These are phyloP conservation scores for Leptoteleia sp. DNA, from an alignment of 1,140 invertebrate genomes.

Conservation along the genomic window DNA sequence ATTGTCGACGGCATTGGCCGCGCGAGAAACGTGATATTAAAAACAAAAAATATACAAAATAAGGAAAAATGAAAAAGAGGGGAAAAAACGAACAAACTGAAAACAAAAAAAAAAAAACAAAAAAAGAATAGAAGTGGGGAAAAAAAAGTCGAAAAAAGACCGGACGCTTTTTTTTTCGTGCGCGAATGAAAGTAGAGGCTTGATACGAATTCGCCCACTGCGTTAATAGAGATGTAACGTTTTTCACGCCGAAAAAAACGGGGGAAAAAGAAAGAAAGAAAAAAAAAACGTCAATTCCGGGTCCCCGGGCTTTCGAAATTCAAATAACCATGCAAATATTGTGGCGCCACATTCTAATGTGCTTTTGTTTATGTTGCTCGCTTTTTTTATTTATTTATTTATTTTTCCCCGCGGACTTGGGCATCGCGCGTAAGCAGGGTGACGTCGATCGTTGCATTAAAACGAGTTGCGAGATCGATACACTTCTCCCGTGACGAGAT, in stretches of 20 bases:
- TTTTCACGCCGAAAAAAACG: constrained; percentile 5
- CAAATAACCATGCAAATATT: constrained; percentile 50
- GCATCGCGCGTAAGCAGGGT: constrained; percentile 15
- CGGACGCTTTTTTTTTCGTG: not conserved
- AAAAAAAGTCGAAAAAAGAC: not conserved
- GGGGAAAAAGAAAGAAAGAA: constrained; percentile 20
- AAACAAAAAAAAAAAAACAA: too few species aligned
- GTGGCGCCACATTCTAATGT: constrained; percentile 38
- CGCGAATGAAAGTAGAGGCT: constrained; percentile 12
- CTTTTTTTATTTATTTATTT: constrained; percentile 14
- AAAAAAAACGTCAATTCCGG: constrained; percentile 17
- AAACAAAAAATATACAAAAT: too few species aligned
- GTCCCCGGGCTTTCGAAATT: constrained; percentile 24
- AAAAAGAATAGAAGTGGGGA: too few species aligned
- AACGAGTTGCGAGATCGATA: constrained; percentile 53
- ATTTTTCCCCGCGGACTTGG: not conserved
- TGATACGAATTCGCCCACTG: not conserved
- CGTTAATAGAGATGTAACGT: constrained; percentile 50
- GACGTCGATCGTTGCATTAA: constrained; percentile 32
- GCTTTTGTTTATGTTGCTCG: constrained; percentile 7
- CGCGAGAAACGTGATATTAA: constrained; percentile 33
- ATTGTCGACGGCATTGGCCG: constrained; percentile 54
- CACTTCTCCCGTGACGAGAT: constrained; percentile 33
- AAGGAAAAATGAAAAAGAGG: too few species aligned
- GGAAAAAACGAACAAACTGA: too few species aligned